Percentiles rank a stretch among this genome's conserved stretches.
Conservation (phyloP, 2,888 invertebrate genomes). For the Ormyrus pomaceus region DNA sequence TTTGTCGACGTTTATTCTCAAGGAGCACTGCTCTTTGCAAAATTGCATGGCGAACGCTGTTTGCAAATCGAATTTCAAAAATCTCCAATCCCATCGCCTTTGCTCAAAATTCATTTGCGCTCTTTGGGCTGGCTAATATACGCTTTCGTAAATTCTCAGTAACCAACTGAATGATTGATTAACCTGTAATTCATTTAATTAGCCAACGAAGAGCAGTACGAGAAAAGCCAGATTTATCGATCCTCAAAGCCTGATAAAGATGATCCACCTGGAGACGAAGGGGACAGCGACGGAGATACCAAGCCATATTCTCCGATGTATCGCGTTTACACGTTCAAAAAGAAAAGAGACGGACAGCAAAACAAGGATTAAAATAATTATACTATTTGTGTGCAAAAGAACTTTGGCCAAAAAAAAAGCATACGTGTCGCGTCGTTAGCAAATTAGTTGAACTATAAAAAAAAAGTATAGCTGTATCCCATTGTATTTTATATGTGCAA, state of each 20-base stretch:
- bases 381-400: no score
- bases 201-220: constrained; percentile 62
- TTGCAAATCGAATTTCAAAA: no score
- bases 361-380: no score
- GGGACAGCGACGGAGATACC: constrained; percentile 65
- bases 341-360: not conserved
- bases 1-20: no score
- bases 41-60: no score
- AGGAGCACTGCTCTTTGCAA: no score
- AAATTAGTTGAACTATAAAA: no score
- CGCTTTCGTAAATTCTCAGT: not conserved
- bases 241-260: constrained; percentile 70
- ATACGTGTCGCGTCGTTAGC: not conserved
- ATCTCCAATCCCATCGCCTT: no score
- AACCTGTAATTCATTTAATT: constrained; percentile 35
- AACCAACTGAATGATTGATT: not conserved
- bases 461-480: no score
- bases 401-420: not conserved
- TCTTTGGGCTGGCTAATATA: no score
- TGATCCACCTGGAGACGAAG: constrained; percentile 69
- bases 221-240: constrained; percentile 68
- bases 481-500: not conserved
- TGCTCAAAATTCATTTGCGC: no score
- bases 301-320: constrained; percentile 68
- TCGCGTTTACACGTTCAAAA: constrained; percentile 67